Conservation (phyloP, 2,888 invertebrate species). For the Aquatica leii region DNA sequence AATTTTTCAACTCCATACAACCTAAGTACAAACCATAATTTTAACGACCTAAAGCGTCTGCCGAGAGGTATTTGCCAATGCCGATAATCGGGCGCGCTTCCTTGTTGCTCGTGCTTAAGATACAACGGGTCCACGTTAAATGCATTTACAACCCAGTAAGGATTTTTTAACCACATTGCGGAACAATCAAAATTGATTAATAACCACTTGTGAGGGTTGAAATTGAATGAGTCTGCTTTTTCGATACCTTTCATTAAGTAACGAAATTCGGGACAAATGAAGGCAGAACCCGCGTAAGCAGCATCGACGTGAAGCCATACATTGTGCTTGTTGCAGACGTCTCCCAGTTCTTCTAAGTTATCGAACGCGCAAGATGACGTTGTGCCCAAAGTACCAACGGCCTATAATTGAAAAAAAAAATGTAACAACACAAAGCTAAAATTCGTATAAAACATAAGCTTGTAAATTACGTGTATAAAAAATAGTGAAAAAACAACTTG, state of each 20-base stretch:
- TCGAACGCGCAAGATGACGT: slow-evolving; percentile 98
- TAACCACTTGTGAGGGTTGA: slow-evolving; percentile 99
- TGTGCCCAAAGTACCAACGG: slow-evolving; percentile 89
- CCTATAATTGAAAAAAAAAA: slow-evolving; percentile 32
- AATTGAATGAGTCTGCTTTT: slow-evolving; percentile 94
- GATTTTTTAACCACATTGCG: slow-evolving; percentile 94
- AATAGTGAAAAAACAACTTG: neutral
- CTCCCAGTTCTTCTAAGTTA: slow-evolving; percentile 85
- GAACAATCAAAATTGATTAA: slow-evolving; percentile 99
- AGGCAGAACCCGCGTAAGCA: slow-evolving; percentile 95
- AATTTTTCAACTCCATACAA: slow-evolving; percentile 89
- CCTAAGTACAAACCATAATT: slow-evolving; percentile 94
- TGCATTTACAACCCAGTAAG: slow-evolving; percentile 89
- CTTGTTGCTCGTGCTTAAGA: slow-evolving; percentile 92
- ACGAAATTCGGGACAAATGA: slow-evolving; percentile 96
- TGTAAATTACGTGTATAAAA: neutral
- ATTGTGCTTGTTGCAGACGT: slow-evolving; percentile 76
- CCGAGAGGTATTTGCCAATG: slow-evolving; percentile 98
- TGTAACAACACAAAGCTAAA: too few relatives aligned
- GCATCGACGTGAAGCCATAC: slow-evolving; percentile 97
- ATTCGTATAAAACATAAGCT: neutral
- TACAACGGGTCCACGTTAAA: slow-evolving; percentile 98
- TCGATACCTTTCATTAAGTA: slow-evolving; percentile 89
- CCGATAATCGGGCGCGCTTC: slow-evolving; percentile 90
- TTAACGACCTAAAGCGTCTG: slow-evolving; percentile 89